phyloP scores from a whole-genome alignment of 2,797 vertebrate genomes.

The Gallinago stenura region DNA sequence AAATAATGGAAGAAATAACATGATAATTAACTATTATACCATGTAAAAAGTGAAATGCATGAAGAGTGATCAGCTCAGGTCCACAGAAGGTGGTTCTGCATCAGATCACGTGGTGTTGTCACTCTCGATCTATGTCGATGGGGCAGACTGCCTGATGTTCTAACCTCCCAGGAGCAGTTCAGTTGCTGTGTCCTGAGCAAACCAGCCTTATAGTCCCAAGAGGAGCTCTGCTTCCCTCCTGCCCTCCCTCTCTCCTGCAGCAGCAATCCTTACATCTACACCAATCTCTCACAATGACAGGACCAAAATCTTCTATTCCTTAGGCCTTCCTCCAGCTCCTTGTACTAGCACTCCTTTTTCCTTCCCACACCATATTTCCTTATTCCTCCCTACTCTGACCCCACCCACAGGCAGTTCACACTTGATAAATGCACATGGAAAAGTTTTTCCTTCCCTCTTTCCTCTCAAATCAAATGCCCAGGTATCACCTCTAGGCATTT shows the following conservation, averaged over 20 bases:
- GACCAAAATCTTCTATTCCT: not conserved
- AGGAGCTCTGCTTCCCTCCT: not conserved
- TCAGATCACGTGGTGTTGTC: not conserved
- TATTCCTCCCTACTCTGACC: not conserved
- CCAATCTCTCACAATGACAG: not conserved
- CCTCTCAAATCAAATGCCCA: not conserved
- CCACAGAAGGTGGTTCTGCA: not conserved
- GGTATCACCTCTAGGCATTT: not conserved
- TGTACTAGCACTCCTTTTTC: not conserved
- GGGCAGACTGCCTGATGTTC: not conserved
- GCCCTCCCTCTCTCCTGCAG: not conserved
- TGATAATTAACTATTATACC: not conserved
- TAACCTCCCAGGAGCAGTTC: not conserved
- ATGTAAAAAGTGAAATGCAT: not conserved
- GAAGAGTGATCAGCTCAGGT: not conserved
- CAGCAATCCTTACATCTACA: not conserved
- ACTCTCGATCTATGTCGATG: fast-evolving
- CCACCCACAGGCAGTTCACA: not conserved
- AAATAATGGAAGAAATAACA: not conserved
- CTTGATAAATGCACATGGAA: not conserved
- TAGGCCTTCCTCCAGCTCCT: not conserved
- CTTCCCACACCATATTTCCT: not conserved
- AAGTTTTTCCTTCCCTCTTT: not conserved
- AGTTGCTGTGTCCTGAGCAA: not conserved
- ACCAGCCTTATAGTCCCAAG: no score